Evolutionary conservation across 2,888 invertebrate genomes (phyloP).

Genomic region (Euplagia quadripunctaria): DNA sequence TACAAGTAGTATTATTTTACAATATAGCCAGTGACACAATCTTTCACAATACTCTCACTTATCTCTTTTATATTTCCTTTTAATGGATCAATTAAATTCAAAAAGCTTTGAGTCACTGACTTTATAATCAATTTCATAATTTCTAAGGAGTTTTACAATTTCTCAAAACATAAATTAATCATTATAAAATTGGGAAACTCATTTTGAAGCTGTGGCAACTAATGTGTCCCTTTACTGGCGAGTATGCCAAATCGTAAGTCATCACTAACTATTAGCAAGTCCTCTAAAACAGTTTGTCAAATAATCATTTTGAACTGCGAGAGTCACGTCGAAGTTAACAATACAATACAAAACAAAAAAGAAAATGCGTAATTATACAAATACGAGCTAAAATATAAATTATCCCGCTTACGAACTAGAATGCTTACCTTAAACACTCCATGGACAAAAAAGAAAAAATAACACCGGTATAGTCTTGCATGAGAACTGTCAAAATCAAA

Average conservation of each 20-base stretch:
- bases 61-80: conserved; percentile 7
- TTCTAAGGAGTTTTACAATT: conserved; percentile 45
- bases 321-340: conserved; percentile 46
- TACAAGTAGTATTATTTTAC: conserved; percentile 36
- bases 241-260: conserved; percentile 60
- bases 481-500: conserved; percentile 58
- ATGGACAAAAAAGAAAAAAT: conserved; percentile 51
- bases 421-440: conserved; percentile 69
- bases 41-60: conserved; percentile 20
- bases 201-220: conserved; percentile 50
- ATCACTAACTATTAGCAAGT: conserved; percentile 58
- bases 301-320: conserved; percentile 46
- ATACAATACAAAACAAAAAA: conserved; percentile 45
- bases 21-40: conserved; percentile 39
- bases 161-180: conserved; percentile 36
- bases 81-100: conserved; percentile 21
- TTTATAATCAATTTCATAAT: conserved; percentile 34
- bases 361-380: conserved; percentile 47
- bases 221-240: conserved; percentile 44
- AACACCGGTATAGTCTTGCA: conserved; percentile 57
- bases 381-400: conserved; percentile 60
- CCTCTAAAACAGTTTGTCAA: conserved; percentile 32
- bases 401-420: conserved; percentile 67
- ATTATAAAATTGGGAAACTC: conserved; percentile 42
- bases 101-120: conserved; percentile 34